Base-by-base conservation (phyloP, 2,888 invertebrate species). In the Rutpela maculata region DNA sequence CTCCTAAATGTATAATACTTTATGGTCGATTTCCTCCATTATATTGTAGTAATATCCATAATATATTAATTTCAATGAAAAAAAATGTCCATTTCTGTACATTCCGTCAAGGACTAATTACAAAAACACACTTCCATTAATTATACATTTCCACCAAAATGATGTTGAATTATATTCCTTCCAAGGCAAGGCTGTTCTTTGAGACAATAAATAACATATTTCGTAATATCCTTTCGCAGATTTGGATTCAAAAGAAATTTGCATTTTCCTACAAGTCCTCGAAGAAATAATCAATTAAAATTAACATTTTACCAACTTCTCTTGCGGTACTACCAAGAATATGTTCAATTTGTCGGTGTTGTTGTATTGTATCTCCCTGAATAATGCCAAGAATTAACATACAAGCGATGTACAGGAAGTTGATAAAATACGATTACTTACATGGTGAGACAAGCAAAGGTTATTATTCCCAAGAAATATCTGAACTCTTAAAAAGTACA, bases 281-380 rank as follows among this genome's bases (percentile, higher is more conserved):
- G 66, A 74, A 74, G 60, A 65, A 57, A 35, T 74, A 57, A 74
- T 66, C 66, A 74, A 66, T 74, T 74, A 56, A 55, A 72, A 74
- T 74, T 74, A 59, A 66, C 74, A 74, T 74, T 74, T 57, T 66
- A 22, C 66, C 65, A 43, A 22, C 65, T 65, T 31, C 50, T 56
- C 56, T 56, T 73, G 65, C n/a, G 74, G 59, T 66, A 26, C 15
- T 67, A 74, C 67, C 74, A 19, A 67, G 74, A 60, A 74, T 59
- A 66, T 26, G 59, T n/a, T n/a, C n/a, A n/a, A n/a, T n/a, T n/a
- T n/a, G n/a, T n/a, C n/a, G n/a, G n/a, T n/a, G n/a, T 57, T 35
- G 55, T 67, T 50, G 67, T 55, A 22, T 43, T 65, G 7, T 18
- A 35, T 65, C 19, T 65, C 12, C 1, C 60, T 62, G 72, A 65